Evolutionary conservation across 2,113 vertebrate species (phyloP), one percentile per base, ranked within the genome.

Genomic region (Microcebus lehilahytsara): DNA sequence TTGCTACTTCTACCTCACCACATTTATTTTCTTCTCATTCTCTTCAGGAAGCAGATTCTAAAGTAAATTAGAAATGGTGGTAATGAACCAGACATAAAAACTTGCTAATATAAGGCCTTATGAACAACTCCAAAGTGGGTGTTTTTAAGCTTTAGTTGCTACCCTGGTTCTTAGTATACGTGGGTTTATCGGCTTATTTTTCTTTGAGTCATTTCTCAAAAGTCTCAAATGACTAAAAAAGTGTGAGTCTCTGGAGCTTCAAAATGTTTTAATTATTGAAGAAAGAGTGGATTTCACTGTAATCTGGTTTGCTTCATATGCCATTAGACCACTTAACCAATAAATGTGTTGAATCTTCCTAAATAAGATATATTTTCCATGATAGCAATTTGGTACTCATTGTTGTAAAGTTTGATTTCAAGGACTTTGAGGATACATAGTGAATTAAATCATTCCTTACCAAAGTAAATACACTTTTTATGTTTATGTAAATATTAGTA

Each of bases 351-450:
- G 74, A 87, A 78, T 88, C 46, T 85, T 89, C 5, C 46, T 87
- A 96, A 94, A 77, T 91, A 94, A 93, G 8, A 94, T 49, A 51
- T 89, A 53, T 75, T 96, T 96, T 84, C 22, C 51, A 92, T 81
- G 83, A 37, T 9, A 93, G 67, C 23, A 83, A 11, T 91, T 94
- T 87, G 25, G 3, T 56, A 92, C n/a, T 12, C 32, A 49, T 40
- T 77, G 25, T 32, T 93, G 20, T 84, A 58, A 93, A 87, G n/a
- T 87, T 80, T 80, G 13, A 60, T 94, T 92, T 83, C 8, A 80
- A 87, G 25, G 56, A 71, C 32, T 56, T 77, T 81, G 81, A 87
- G 53, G 80, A 30, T 79, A 58, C 22, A 27, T 11, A 86, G 91
- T 77, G 5, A 93, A 60, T 93, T 67, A 81, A 90, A 86, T 90